A percentile compares a stretch with the other conserved stretches of the same genome.
These are phyloP conservation scores for Spodoptera litura DNA, from an alignment of 1,140 invertebrate genomes.

Conservation along the genomic window DNA sequence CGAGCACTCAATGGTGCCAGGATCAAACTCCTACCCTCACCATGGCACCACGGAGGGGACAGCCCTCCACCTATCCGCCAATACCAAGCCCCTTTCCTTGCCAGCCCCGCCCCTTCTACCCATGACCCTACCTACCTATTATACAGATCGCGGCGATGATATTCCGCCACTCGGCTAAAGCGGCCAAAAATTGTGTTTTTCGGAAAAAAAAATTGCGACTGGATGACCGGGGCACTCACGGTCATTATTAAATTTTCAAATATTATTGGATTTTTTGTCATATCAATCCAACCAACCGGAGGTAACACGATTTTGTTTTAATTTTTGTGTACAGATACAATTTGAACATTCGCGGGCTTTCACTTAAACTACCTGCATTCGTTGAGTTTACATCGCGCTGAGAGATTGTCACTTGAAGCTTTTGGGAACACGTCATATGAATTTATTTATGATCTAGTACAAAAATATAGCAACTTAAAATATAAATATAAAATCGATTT, in stretches of 20 bases:
- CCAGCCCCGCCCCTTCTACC: slow-evolving; percentile 67
- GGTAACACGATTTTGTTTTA: not conserved
- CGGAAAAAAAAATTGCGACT: slow-evolving; percentile 64
- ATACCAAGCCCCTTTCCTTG: slow-evolving; percentile 55
- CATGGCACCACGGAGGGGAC: slow-evolving; percentile 52
- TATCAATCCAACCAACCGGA: not conserved
- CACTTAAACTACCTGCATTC: no score
- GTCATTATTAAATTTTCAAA: slow-evolving; percentile 37
- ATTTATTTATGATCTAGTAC: no score
- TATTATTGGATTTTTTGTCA: slow-evolving; percentile 14
- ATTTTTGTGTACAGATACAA: not conserved
- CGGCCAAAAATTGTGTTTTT: slow-evolving; percentile 75
- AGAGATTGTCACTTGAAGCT: no score
- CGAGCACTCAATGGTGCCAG: slow-evolving; percentile 66
- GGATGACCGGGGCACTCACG: slow-evolving; percentile 1
- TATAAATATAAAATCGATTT: no score
- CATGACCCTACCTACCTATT: slow-evolving; percentile 74
- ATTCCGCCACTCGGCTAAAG: slow-evolving; percentile 72
- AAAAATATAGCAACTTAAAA: no score
- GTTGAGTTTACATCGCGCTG: no score
- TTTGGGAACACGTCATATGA: no score
- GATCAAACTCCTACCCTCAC: slow-evolving; percentile 52
- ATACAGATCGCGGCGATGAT: slow-evolving; percentile 75
- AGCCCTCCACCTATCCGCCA: slow-evolving; percentile 63
- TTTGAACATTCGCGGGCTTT: not conserved